Evolutionary conservation across 2,113 vertebrate species (phyloP), one percentile per base, ranked within the genome.

Genomic region (Gymnocephalus cernua): DNA sequence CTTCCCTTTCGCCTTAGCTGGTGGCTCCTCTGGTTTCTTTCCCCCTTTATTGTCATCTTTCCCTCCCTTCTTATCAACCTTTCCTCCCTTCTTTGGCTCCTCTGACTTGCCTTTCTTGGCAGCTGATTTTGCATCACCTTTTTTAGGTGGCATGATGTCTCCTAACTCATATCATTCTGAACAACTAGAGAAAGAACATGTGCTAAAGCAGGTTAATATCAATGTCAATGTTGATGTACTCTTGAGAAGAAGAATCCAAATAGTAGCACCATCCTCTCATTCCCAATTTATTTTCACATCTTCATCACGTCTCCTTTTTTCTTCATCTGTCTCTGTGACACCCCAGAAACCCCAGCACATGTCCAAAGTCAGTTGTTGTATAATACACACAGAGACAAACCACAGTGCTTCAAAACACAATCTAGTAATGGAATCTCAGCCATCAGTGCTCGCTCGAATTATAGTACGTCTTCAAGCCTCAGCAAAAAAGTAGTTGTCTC

Each of bases 101-200:
- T 92, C 92, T 35, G 93, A 54, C 48, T 93, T 95, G 88, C 92
- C 91, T 81, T 95, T 96, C 78, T 94, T 93, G 70, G 91, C 84
- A 77, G 90, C 88, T 38, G 92, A 91, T 80, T 93, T 95, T 74
- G 87, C 0, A 61, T 93, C 94, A 57, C 92, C 93, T 74, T 95
- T 98, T 91, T 97, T 97, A 88, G 96, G 95, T 7, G 54, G 93
- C 97, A 98, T 98, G 74, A 88, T 56, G 78, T 87, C 4, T 19
- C 77, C 6, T 73, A 1, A 1, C 2, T 88, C 73, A 29, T 35
- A 89, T 91, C 94, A 96, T 96, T 74, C 87, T 91, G 91, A 76
- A 80, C 51, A 65, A 74, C 38, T 68, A 27, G 4, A 79, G 41
- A 27, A 69, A 58, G 32, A 44, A 58, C 18, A 32, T 50, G 54